Base-by-base conservation (phyloP, 1,140 invertebrate species). In the Drosophila pachea region DNA sequence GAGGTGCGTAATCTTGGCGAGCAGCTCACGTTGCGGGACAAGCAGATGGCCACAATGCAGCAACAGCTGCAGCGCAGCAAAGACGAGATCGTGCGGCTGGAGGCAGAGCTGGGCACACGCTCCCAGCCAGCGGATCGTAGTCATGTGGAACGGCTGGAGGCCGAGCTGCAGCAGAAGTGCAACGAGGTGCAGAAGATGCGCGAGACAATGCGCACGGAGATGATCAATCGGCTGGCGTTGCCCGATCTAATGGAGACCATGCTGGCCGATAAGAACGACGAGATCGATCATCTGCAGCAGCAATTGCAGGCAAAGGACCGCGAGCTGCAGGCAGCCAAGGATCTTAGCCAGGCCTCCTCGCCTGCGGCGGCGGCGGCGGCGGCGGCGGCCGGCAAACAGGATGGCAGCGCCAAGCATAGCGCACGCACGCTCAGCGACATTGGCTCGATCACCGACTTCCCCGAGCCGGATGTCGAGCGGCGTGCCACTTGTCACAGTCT, bases 351-450 rank as follows among this genome's bases (percentile, higher is more conserved):
- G 11, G 33, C 12, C 0, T 74, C 69, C 2, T 77, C 81, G 3
- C 71, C 83, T 7, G 74, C 35, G 0, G 60, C 36, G 0, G 81
- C 22, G 22, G 22, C 22, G 22, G 22, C 22, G 3, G 22, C 22
- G 22, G 22, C 22, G 7, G 74, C 35, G 0, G 60, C 36, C 0
- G 81, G 68, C 52, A 90, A 88, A 86, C 82, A 86, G 43, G 73
- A 82, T 61, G 89, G 61, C 36, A 89, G 84, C 87, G 88, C 78
- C 76, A 91, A 90, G 74, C 74, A 86, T 73, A 91, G 93, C 42
- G 93, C 92, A 2, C 89, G 93, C 31, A 94, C 93, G 0, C 87
- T 94, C 0, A 94, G 93, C 75, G 94, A 94, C 68, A 94, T 94
- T 53, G 88, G 94, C 4, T 94, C 93, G 0, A 93, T 94, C 88